Evolutionary conservation across 2,113 vertebrate genomes (phyloP), one percentile per base, ranked within the genome.

Genomic region (Apistogramma diplotaenia): DNA sequence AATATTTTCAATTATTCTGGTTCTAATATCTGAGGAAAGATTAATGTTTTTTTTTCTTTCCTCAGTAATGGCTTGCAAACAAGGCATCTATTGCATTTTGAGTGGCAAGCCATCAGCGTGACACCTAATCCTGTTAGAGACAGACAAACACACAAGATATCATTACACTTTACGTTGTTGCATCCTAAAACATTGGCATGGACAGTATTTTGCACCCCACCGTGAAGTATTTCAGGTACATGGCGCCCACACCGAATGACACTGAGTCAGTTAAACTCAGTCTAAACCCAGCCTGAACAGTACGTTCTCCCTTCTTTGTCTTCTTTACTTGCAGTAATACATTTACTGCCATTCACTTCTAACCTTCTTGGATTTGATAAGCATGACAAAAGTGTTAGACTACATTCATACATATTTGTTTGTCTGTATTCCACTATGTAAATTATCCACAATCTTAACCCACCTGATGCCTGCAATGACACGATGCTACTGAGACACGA

Each of bases 1-100:
- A 93, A 92, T 89, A 89, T 89, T 91, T 93, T 92, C 88, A 92
- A 93, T 93, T 92, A 89, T 90, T 90, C 81, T 83, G 81, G 55
- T 88, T 82, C 60, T 88, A 90, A 90, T 90, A 89, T 90, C 85
- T 88, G 78, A 76, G 67, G 35, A 76, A 51, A 88, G 90, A 93
- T 92, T 89, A 90, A 86, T 89, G 31, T 61, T 67, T 78, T 86
- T 77, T 85, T 33, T 8, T 8, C 33, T 5, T 8, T 9, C 9
- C 87, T 82, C 60, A 90, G 71, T 83, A 89, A 85, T 46, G 54
- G 78, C 7, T 83, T 58, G 61, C 76, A 90, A 93, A 90, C 74
- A 88, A 73, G 76, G 74, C 82, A 59, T 78, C n/a, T 72, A 76
- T 78, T 77, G 85, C 70, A 86, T 79, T 78, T 79, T 87, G 87